Conservation (phyloP, 2,797 vertebrate species). For the Tragopan temminckii region DNA sequence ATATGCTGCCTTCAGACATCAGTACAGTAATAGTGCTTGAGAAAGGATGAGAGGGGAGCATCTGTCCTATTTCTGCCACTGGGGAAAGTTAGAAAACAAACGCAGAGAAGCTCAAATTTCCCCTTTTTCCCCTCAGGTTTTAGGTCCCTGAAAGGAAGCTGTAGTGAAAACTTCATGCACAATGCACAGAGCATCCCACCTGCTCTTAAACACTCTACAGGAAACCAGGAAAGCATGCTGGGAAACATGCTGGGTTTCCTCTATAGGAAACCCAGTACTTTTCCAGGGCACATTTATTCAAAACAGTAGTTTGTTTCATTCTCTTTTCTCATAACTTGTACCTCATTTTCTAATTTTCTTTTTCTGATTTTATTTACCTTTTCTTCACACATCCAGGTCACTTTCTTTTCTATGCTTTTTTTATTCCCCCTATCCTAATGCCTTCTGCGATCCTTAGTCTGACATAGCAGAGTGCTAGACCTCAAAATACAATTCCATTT, state of each 20-base stretch:
- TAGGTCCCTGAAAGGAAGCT: background rate
- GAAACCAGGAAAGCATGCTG: background rate
- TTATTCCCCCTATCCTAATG: background rate
- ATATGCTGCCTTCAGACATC: background rate
- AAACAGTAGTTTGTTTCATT: background rate
- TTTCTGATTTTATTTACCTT: background rate
- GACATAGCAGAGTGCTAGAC: background rate
- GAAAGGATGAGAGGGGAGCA: background rate
- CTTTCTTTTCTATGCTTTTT: background rate
- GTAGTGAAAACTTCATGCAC: too few relatives aligned
- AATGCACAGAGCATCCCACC: rapidly evolving
- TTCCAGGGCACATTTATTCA: background rate
- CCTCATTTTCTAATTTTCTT: background rate
- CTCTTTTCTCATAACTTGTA: background rate
- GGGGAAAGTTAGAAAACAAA: background rate
- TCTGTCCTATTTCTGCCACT: slow-evolving; percentile 29
- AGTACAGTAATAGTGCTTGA: background rate
- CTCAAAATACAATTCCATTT: background rate
- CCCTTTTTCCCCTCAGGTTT: background rate
- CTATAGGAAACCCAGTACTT: background rate
- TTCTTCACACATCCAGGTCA: background rate
- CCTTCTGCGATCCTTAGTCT: background rate
- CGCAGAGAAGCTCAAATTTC: background rate
- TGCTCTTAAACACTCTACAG: background rate
- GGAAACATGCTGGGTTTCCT: too few relatives aligned